Percentiles rank a stretch among this genome's conserved stretches.
These are phyloP conservation scores for Cheilosia pagana DNA, from an alignment of 2,888 invertebrate genomes.

Conservation along the genomic window DNA sequence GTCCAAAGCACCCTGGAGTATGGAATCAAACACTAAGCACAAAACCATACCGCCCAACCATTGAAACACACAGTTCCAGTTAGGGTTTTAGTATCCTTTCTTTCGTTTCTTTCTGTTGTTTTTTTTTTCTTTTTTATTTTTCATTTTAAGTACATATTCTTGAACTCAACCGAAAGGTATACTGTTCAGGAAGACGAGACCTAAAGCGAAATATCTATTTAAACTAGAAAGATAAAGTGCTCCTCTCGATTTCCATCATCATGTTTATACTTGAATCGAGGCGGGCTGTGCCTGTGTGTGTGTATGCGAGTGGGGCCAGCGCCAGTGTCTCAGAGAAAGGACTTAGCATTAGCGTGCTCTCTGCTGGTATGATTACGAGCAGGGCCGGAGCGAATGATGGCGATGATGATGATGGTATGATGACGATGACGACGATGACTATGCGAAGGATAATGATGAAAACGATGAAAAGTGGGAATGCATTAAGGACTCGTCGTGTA, in stretches of 20 bases:
- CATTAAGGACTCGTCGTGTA: constrained; percentile 60
- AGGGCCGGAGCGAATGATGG: constrained; percentile 3
- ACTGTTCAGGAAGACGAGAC: constrained; percentile 16
- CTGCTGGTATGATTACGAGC: constrained; percentile 49
- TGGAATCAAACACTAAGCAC: constrained; percentile 70
- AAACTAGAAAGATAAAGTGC: constrained; percentile 74
- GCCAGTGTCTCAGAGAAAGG: neutral
- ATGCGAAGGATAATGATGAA: constrained; percentile 54
- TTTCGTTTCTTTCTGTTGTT: neutral
- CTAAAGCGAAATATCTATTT: constrained; percentile 69
- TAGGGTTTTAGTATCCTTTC: constrained; percentile 20
- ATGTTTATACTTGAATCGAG: constrained; percentile 62
- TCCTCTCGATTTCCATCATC: constrained; percentile 72
- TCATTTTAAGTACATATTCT: constrained; percentile 15
- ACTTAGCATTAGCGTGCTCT: constrained; percentile 39
- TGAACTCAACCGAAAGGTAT: constrained; percentile 22
- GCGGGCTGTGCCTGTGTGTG: constrained; percentile 2
- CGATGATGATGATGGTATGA: constrained; percentile 35
- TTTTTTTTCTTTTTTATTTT: constrained; percentile 14
- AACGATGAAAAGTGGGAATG: constrained; percentile 59
- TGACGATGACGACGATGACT: constrained; percentile 36
- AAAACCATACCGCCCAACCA: constrained; percentile 46
- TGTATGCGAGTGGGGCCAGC: neutral
- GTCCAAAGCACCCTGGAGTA: constrained; percentile 44
- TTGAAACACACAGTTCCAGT: constrained; percentile 3